A percentile compares a stretch with the other conserved stretches of the same genome.
phyloP scores from a whole-genome alignment of 2,888 invertebrate genomes.

The Erpobdella octoculata region DNA sequence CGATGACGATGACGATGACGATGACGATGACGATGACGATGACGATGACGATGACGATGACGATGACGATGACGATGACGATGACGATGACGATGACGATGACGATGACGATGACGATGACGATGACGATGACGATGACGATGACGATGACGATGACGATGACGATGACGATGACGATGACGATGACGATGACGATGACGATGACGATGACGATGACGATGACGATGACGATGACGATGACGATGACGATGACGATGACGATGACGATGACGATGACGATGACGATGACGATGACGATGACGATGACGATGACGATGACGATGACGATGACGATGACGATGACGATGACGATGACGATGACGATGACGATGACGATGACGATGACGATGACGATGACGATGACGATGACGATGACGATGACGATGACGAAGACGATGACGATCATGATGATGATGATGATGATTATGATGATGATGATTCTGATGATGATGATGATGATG shows the following conservation, averaged over 20 bases:
- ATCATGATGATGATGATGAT: slow-evolving; percentile 6
- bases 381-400: slow-evolving; percentile 10
- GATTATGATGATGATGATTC: slow-evolving; percentile 8
- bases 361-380: slow-evolving; percentile 5
- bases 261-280: slow-evolving; percentile 4
- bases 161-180: slow-evolving; percentile 9
- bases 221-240: slow-evolving; percentile 11
- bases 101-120: slow-evolving; percentile 3
- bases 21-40: slow-evolving; percentile 11
- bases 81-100: slow-evolving; percentile 4
- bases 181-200: slow-evolving; percentile 6
- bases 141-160: not conserved
- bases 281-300: too few relatives aligned
- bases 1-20: not conserved
- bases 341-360: slow-evolving; percentile 11
- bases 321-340: not conserved
- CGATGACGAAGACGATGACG: not conserved
- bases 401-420: slow-evolving; percentile 5
- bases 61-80: slow-evolving; percentile 7
- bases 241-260: not conserved
- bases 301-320: not conserved
- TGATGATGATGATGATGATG: slow-evolving; percentile 2
- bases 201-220: slow-evolving; percentile 12
- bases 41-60: slow-evolving; percentile 5
- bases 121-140: not conserved